phyloP scores from a whole-genome alignment of 2,113 vertebrate genomes.

The Bos taurus region DNA sequence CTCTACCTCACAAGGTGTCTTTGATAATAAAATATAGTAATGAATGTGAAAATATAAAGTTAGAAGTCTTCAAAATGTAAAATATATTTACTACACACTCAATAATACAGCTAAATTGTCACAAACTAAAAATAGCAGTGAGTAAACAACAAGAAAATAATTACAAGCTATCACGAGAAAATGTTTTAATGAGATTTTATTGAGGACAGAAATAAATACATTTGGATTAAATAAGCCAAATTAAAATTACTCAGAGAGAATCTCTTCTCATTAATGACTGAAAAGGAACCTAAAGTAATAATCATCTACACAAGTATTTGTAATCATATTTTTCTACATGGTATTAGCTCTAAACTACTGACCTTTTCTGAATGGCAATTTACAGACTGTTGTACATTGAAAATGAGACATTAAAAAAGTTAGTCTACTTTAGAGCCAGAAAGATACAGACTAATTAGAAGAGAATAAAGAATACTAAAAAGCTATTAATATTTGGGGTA shows the following conservation, averaged over 20 bases:
- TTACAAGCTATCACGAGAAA: not conserved
- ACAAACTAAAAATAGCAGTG: not conserved
- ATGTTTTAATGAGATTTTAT: slow-evolving; percentile 26
- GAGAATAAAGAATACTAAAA: slow-evolving; percentile 27
- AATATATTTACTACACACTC: not conserved
- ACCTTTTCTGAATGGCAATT: not conserved
- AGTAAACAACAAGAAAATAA: slow-evolving; percentile 20
- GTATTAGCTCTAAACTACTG: not conserved
- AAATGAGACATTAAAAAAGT: slow-evolving; percentile 28
- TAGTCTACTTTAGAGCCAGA: slow-evolving; percentile 19
- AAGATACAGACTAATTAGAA: slow-evolving; percentile 46
- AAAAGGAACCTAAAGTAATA: slow-evolving; percentile 4
- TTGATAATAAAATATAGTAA: not conserved
- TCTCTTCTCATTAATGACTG: not conserved
- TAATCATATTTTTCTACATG: not conserved
- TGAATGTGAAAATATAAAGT: not conserved
- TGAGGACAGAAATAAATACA: not conserved
- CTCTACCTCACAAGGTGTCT: not conserved
- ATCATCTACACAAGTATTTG: not conserved
- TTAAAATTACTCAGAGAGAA: not conserved
- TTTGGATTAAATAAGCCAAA: not conserved
- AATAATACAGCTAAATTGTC: not conserved
- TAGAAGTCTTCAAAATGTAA: slow-evolving; percentile 1
- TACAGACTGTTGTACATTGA: not conserved
- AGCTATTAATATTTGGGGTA: slow-evolving; percentile 22